A percentile compares a stretch with the other conserved stretches of the same genome.
phyloP scores from a whole-genome alignment of 2,797 vertebrate genomes.

The Taeniopygia guttata region DNA sequence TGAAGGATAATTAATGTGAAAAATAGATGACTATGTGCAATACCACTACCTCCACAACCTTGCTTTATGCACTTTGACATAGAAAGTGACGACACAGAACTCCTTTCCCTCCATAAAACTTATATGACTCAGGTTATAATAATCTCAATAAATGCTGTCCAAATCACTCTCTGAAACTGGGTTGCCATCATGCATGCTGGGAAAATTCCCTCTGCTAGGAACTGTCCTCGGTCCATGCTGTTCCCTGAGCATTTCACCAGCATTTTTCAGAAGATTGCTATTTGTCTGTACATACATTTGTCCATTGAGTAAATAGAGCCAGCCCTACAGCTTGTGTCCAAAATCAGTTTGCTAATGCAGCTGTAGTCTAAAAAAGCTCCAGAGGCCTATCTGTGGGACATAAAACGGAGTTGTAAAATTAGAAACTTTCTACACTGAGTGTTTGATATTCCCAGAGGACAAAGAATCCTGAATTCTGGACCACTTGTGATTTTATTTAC shows the following conservation, averaged over 20 bases:
- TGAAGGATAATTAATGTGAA: not conserved
- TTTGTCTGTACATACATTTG: not conserved
- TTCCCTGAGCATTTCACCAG: not conserved
- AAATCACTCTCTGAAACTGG: not conserved
- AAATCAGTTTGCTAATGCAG: not conserved
- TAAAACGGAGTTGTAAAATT: not conserved
- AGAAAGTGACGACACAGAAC: not conserved
- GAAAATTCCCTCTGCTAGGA: not conserved
- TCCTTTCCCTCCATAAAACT: not conserved
- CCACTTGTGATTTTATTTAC: not conserved
- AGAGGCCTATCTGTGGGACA: not conserved
- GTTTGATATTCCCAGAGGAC: not conserved
- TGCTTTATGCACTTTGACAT: not conserved
- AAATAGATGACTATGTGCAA: not conserved
- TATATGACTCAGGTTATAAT: not conserved
- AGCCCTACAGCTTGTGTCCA: not conserved
- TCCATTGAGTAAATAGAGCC: not conserved
- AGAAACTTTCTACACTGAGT: not conserved
- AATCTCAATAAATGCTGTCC: not conserved
- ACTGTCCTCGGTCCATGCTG: not conserved
- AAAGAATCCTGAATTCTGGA: not conserved
- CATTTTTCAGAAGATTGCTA: not conserved
- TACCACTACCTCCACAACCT: not conserved
- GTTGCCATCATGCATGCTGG: not conserved
- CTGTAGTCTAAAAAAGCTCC: not conserved